phyloP scores from a whole-genome alignment of 2,888 invertebrate species.

The Trichogramma dendrolimi region DNA sequence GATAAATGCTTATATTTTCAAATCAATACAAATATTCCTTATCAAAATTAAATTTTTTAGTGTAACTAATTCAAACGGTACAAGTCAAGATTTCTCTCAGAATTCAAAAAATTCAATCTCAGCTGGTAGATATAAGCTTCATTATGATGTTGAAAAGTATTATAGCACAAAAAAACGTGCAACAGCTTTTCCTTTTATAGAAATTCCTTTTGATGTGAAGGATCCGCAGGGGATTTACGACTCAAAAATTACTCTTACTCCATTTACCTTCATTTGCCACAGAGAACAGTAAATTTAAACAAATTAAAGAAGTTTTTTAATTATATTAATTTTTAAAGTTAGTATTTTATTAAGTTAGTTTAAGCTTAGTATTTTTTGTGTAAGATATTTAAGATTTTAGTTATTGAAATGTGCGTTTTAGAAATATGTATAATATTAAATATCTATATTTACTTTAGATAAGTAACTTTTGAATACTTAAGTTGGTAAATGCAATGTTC shows the following conservation, averaged over 20 bases:
- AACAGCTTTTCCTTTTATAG: slow-evolving; percentile 73
- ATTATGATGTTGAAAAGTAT: slow-evolving; percentile 70
- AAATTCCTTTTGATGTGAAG: slow-evolving; percentile 69
- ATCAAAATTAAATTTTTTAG: slow-evolving; percentile 36
- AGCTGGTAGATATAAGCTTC: slow-evolving; percentile 69
- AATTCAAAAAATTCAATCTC: slow-evolving; percentile 56
- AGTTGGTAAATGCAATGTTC: too few relatives aligned
- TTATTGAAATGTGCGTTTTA: slow-evolving; percentile 5
- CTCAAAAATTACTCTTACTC: slow-evolving; percentile 15
- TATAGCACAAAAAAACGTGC: slow-evolving; percentile 60
- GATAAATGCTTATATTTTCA: neutral
- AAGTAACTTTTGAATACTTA: too few relatives aligned
- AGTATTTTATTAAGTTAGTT: neutral
- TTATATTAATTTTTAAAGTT: too few relatives aligned
- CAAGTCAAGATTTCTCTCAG: slow-evolving; percentile 62
- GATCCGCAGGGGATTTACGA: slow-evolving; percentile 61
- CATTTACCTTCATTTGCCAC: slow-evolving; percentile 73
- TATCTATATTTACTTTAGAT: neutral
- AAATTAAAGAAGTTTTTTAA: too few relatives aligned
- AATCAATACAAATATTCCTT: neutral
- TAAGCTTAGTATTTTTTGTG: neutral
- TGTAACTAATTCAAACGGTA: slow-evolving; percentile 64
- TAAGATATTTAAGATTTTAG: neutral
- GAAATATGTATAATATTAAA: slow-evolving; percentile 5
- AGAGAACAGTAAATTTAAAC: slow-evolving; percentile 63